A percentile compares a stretch with the other conserved stretches of the same genome.
These are phyloP conservation scores for Dinomys branickii DNA, from an alignment of 2,113 vertebrate genomes.

Conservation along the genomic window DNA sequence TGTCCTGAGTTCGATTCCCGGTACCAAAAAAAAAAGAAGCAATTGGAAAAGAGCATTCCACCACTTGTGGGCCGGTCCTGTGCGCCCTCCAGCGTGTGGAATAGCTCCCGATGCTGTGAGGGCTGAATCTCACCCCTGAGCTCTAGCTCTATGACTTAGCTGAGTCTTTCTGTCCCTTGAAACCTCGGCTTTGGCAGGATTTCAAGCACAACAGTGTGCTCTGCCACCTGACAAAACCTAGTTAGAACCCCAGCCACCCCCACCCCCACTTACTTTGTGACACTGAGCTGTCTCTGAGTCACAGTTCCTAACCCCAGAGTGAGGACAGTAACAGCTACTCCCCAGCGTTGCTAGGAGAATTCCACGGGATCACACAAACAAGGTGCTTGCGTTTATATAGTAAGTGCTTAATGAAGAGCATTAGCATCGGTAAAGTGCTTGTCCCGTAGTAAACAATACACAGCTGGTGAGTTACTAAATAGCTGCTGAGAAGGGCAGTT, in stretches of 20 bases:
- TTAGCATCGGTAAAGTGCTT: neutral
- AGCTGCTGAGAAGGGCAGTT: neutral
- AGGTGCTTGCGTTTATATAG: neutral
- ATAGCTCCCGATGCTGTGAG: neutral
- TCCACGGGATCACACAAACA: neutral
- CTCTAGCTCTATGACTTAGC: neutral
- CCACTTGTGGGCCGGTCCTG: neutral
- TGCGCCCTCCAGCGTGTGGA: neutral
- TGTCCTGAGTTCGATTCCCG: too few relatives aligned
- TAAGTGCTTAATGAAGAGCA: neutral
- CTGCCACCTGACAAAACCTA: neutral
- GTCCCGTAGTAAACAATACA: neutral
- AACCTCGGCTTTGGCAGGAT: neutral
- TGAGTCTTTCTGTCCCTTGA: neutral
- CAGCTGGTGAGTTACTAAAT: neutral
- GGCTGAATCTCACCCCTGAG: neutral
- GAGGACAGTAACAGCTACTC: neutral
- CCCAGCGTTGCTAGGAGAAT: neutral
- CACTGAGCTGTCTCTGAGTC: neutral
- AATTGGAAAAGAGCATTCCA: neutral
- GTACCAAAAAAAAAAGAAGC: neutral
- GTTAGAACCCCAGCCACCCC: neutral
- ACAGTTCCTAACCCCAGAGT: neutral
- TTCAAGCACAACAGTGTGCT: neutral
- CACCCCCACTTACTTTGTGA: neutral